Conservation (phyloP, 2,113 vertebrate species). For the Microcebus tavaratra region DNA sequence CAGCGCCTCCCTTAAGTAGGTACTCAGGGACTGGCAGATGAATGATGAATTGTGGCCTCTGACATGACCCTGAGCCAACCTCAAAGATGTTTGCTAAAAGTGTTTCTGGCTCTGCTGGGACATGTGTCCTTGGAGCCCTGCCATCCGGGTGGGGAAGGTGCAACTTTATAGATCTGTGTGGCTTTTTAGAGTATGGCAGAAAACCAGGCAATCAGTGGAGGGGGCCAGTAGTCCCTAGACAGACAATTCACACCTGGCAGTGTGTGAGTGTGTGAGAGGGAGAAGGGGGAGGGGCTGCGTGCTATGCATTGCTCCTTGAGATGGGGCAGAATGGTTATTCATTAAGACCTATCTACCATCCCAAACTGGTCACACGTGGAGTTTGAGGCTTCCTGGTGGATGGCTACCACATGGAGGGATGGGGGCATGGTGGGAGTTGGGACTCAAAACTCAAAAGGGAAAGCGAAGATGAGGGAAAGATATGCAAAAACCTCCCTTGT, state of each 20-base stretch:
- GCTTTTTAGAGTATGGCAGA: slow-evolving; percentile 68
- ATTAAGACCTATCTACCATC: neutral
- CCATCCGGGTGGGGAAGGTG: slow-evolving; percentile 63
- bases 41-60: neutral
- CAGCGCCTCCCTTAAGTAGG: neutral
- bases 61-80: slow-evolving; percentile 10
- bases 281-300: neutral
- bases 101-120: slow-evolving; percentile 72
- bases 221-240: neutral
- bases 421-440: neutral
- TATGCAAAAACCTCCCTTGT: neutral
- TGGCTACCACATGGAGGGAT: neutral
- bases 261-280: neutral
- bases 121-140: slow-evolving; percentile 71
- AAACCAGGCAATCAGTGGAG: slow-evolving; percentile 32
- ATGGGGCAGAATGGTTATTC: neutral
- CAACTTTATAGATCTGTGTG: slow-evolving; percentile 51
- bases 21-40: neutral
- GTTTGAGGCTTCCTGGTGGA: neutral
- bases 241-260: neutral
- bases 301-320: neutral
- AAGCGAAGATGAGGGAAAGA: neutral
- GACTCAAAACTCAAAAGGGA: neutral
- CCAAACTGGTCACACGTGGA: neutral
- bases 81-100: slow-evolving; percentile 71